These are phyloP conservation scores for Helicoverpa armigera DNA, from an alignment of 1,140 invertebrate genomes.

Conservation along the genomic window DNA sequence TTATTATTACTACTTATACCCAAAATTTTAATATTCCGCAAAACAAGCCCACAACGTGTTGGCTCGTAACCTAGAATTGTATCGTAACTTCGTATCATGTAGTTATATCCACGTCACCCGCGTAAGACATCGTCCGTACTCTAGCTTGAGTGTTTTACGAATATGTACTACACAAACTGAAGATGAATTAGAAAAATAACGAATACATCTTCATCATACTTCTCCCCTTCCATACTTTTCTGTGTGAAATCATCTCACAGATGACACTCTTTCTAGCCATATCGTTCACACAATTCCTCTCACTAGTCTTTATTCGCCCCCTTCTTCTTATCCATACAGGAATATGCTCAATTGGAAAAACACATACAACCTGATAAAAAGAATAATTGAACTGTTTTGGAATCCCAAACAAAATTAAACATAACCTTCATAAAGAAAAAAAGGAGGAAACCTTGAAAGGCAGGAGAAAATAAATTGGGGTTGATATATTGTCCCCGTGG, in stretches of 20 bases:
- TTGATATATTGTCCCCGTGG: constrained; percentile 79
- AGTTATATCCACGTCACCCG: background rate
- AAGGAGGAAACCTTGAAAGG: constrained; percentile 70
- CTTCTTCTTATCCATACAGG: too few species aligned
- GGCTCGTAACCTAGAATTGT: constrained; percentile 16
- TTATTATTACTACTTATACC: too few species aligned
- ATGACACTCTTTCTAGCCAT: too few species aligned
- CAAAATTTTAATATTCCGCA: background rate
- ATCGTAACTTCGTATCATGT: constrained; percentile 17
- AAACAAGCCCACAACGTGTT: background rate
- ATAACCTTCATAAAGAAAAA: constrained; percentile 52
- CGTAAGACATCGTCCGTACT: background rate
- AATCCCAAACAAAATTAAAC: constrained; percentile 33
- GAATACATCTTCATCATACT: too few species aligned
- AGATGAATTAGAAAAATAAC: constrained; percentile 9
- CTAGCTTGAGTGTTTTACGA: constrained; percentile 1
- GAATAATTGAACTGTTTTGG: background rate
- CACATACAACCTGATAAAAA: background rate
- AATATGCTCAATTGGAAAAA: background rate
- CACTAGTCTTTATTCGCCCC: background rate
- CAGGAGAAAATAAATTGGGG: constrained; percentile 79
- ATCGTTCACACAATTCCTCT: background rate
- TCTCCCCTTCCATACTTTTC: too few species aligned
- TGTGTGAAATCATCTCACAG: too few species aligned
- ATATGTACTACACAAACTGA: background rate